These are phyloP conservation scores for Pteropus alecto DNA, from an alignment of 2,113 vertebrate species.

Conservation along the genomic window DNA sequence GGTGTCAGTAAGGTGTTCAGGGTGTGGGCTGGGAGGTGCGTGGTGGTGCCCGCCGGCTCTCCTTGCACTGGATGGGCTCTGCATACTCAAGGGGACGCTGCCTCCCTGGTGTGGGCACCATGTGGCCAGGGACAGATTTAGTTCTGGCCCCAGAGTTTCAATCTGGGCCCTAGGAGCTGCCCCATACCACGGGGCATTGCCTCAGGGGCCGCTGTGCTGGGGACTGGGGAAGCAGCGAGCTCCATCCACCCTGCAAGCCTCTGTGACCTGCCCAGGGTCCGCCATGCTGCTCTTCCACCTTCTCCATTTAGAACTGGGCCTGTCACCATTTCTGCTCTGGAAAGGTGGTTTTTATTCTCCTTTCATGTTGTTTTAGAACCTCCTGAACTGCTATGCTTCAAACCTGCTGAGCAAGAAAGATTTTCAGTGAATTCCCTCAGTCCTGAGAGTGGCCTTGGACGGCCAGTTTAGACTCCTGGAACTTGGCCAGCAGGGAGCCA, in stretches of 20 bases:
- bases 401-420: slow-evolving; percentile 85
- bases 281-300: rapidly evolving
- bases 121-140: background rate
- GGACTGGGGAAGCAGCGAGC: background rate
- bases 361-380: slow-evolving; percentile 83
- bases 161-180: background rate
- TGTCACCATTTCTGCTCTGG: background rate
- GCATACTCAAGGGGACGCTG: background rate
- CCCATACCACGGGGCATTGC: background rate
- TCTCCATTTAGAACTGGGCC: background rate
- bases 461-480: slow-evolving; percentile 80
- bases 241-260: too few species aligned
- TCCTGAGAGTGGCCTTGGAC: slow-evolving; percentile 85
- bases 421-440: slow-evolving; percentile 85
- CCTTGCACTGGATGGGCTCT: background rate
- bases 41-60: rapidly evolving
- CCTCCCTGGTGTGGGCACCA: too few species aligned
- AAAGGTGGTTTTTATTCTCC: slow-evolving; percentile 45
- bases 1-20: background rate
- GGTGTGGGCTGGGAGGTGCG: background rate
- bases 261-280: background rate
- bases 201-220: background rate
- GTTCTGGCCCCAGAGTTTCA: background rate
- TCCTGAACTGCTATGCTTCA: slow-evolving; percentile 90
- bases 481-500: slow-evolving; percentile 73